Conservation (phyloP, 2,113 vertebrate species). For the Labeo catla region DNA sequence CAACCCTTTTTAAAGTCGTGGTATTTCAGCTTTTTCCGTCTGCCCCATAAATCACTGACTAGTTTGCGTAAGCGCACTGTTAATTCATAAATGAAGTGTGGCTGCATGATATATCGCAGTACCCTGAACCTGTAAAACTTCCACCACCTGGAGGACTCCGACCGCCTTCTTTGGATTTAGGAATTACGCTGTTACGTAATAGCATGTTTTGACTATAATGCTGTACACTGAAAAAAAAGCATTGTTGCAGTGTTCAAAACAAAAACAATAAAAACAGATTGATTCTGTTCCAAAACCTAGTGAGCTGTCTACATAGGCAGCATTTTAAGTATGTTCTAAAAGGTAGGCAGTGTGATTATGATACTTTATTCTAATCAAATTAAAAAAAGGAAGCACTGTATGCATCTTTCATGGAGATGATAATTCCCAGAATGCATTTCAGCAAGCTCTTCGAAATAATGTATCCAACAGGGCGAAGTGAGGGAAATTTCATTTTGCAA, state of each 20-base stretch:
- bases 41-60: conserved; percentile 27
- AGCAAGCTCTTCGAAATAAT: background rate
- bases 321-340: background rate
- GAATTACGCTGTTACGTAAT: conserved; percentile 29
- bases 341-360: background rate
- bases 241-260: background rate
- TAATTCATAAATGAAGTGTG: conserved; percentile 32
- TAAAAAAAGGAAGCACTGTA: background rate
- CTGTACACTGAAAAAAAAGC: background rate
- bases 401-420: background rate
- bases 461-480: background rate
- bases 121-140: conserved; percentile 1
- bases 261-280: background rate
- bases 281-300: background rate
- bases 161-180: background rate
- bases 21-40: background rate
- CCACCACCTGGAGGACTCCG: background rate
- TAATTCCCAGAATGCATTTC: background rate
- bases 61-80: conserved; percentile 3
- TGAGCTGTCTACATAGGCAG: background rate
- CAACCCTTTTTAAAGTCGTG: background rate
- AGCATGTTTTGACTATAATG: conserved; percentile 4
- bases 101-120: background rate
- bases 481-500: background rate
- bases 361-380: background rate